Base-by-base conservation (phyloP, 2,797 vertebrate species). In the Acestrorhynchus altus region DNA sequence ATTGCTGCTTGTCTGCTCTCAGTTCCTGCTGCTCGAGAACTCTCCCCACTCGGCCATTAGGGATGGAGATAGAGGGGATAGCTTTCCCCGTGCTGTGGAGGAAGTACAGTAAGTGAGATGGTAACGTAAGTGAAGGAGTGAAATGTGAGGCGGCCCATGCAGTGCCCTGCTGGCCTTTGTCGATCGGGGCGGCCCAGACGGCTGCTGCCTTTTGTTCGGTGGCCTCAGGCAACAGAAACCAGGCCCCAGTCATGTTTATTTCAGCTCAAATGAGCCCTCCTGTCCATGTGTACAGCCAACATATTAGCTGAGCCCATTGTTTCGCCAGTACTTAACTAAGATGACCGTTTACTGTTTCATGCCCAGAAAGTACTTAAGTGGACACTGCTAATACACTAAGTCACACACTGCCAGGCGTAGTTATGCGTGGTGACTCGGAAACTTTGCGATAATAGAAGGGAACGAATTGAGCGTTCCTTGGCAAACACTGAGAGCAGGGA, bases 41-140 rank as follows among this genome's bases (percentile, higher is more conserved):
- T 85, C 86, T 83, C 81, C 78, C 66, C 49, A 8, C n/a, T n/a
- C 65, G 51, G 77, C 83, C 81, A 76, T 84, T 84, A 86, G 81
- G 74, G 72, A 85, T 22, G 83, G 82, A 89, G 89, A 93, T 92
- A 91, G 77, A 88, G 84, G 86, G 84, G 85, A 84, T 83, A 84
- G 78, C 85, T 89, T 91, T 90, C 87, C 88, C 54, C 65, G 74
- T 24, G 72, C 85, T 52, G 47, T 74, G 71, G 84, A 83, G 88
- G 85, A 90, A 89, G 88, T 92, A 92, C 91, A 92, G 93, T 91
- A 90, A 92, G 86, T 72, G 89, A 92, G 88, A 88, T 31, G 84
- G 92, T 92, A 93, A 92, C 87, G 66, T 83, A 89, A 92, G 78
- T 83, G 39, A 85, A 35, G 57, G 78, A 71, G 46, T 69, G 87